Conservation (phyloP, 1,140 invertebrate genomes). For the Heliothis virescens region DNA sequence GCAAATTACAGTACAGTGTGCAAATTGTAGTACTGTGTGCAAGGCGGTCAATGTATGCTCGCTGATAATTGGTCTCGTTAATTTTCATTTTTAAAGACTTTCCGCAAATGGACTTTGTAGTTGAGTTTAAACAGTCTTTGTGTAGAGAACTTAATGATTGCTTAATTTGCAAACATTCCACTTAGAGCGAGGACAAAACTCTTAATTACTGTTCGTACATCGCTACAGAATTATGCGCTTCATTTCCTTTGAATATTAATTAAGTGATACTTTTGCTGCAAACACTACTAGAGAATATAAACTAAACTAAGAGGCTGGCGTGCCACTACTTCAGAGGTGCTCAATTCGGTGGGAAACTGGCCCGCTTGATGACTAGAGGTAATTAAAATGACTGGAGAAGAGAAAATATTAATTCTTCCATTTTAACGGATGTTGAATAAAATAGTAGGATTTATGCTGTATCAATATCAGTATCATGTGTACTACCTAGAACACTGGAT, state of each 20-base stretch:
- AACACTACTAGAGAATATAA: too few relatives aligned
- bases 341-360: too few relatives aligned
- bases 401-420: too few relatives aligned
- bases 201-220: conserved; percentile 10
- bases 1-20: not conserved
- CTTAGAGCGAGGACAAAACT: not conserved
- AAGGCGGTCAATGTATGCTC: not conserved
- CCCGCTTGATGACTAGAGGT: too few relatives aligned
- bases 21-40: not conserved
- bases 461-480: too few relatives aligned
- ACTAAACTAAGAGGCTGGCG: too few relatives aligned
- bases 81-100: conserved; percentile 31
- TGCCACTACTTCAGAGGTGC: too few relatives aligned
- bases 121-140: not conserved
- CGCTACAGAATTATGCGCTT: not conserved
- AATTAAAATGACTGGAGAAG: too few relatives aligned
- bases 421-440: too few relatives aligned
- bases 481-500: too few relatives aligned
- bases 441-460: too few relatives aligned
- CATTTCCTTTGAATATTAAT: not conserved
- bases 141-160: not conserved
- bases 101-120: conserved; percentile 21
- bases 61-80: conserved; percentile 30
- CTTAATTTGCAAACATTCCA: not conserved
- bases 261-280: not conserved